Evolutionary conservation across 2,797 vertebrate genomes (phyloP).

Genomic region (Cuniculus paca): DNA sequence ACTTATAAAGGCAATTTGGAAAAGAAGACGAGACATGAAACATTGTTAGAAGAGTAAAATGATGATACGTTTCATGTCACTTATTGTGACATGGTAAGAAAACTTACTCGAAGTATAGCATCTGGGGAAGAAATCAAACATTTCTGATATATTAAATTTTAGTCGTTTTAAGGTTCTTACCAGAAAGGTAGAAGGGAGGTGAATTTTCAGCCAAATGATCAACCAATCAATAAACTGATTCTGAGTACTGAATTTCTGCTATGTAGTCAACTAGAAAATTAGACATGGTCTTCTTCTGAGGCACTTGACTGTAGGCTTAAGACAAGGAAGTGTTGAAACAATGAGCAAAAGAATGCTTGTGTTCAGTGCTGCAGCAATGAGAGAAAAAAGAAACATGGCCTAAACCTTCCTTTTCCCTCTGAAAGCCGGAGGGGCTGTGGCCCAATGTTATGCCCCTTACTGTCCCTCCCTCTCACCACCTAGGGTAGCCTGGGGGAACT

Average conservation of each 20-base stretch:
- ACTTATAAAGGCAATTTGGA: constrained; percentile 2
- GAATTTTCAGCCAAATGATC: constrained; percentile 52
- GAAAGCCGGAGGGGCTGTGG: neutral
- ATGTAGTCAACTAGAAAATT: neutral
- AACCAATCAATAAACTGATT: neutral
- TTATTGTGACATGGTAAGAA: no score
- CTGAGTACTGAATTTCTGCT: neutral
- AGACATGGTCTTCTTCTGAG: neutral
- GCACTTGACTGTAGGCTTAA: neutral
- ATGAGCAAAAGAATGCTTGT: neutral
- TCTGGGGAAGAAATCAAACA: neutral
- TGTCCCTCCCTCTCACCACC: neutral
- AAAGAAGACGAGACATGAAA: constrained; percentile 46
- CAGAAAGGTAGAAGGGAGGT: constrained; percentile 12
- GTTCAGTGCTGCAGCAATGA: neutral
- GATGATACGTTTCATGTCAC: neutral
- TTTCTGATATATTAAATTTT: constrained; percentile 9
- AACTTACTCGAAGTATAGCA: constrained; percentile 28
- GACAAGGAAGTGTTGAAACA: neutral
- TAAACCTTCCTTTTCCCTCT: neutral
- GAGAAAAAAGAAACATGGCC: neutral
- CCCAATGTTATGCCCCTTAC: neutral
- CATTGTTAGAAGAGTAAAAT: neutral
- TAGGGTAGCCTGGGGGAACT: neutral
- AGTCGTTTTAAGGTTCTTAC: neutral